phyloP scores from a whole-genome alignment of 2,888 invertebrate species.

The Tethea ocularis region DNA sequence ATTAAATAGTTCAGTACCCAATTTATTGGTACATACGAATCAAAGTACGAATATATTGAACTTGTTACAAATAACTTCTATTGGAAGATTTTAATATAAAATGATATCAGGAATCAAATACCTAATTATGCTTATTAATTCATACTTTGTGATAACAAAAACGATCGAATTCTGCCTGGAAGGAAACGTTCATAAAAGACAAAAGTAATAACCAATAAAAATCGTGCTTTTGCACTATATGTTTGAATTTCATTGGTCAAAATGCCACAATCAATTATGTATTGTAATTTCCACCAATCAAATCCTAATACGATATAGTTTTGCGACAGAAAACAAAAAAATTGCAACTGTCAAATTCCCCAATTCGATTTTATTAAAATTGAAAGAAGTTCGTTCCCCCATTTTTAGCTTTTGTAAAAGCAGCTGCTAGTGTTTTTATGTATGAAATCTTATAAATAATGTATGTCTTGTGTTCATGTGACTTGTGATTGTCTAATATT shows the following conservation, averaged over 20 bases:
- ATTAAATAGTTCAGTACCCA: no score
- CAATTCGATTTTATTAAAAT: conserved; percentile 52
- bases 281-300: conserved; percentile 45
- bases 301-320: conserved; percentile 17
- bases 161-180: conserved; percentile 26
- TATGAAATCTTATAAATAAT: conserved; percentile 38
- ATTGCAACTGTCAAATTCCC: conserved; percentile 57
- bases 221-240: conserved; percentile 54
- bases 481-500: conserved; percentile 38
- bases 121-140: no score
- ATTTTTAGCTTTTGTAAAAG: conserved; percentile 43
- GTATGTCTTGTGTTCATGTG: conserved; percentile 46
- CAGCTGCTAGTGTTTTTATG: conserved; percentile 39
- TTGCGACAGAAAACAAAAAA: conserved; percentile 33
- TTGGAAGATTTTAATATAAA: no score
- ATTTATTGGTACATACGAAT: no score
- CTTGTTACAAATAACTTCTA: no score
- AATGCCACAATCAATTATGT: conserved; percentile 33
- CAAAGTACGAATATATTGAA: no score
- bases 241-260: conserved; percentile 61
- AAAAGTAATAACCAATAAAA: conserved; percentile 47
- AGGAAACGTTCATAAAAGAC: conserved; percentile 33
- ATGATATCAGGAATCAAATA: no score
- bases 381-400: conserved; percentile 43
- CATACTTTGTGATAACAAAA: no score